Conservation (phyloP, 2,888 invertebrate species). For the Chironomus riparius region DNA sequence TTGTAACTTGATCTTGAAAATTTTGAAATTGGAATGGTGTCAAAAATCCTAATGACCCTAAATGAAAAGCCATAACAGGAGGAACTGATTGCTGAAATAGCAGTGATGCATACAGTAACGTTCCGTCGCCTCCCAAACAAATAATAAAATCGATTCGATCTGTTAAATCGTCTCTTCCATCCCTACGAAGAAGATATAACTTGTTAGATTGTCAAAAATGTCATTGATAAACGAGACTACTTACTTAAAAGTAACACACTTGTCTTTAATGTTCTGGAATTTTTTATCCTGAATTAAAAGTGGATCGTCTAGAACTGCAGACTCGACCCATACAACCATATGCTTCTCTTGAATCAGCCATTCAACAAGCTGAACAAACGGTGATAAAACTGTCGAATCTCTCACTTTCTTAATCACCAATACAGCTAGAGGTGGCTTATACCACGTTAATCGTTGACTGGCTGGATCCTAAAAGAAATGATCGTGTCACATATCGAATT, state of each 20-base stretch:
- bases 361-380: slow-evolving; percentile 84
- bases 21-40: slow-evolving; percentile 94
- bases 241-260: slow-evolving; percentile 67
- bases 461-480: slow-evolving; percentile 74
- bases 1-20: slow-evolving; percentile 88
- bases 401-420: slow-evolving; percentile 94
- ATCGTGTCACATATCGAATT: slow-evolving; percentile 47
- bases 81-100: slow-evolving; percentile 95
- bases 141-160: slow-evolving; percentile 96
- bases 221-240: slow-evolving; percentile 27
- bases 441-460: slow-evolving; percentile 93
- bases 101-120: slow-evolving; percentile 86
- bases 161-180: slow-evolving; percentile 87
- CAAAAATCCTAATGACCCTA: slow-evolving; percentile 91
- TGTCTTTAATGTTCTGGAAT: slow-evolving; percentile 68
- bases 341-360: slow-evolving; percentile 94
- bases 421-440: slow-evolving; percentile 92
- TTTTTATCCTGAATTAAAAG: slow-evolving; percentile 63
- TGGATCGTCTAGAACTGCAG: slow-evolving; percentile 79
- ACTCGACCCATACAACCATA: slow-evolving; percentile 93
- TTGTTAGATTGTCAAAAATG: neutral
- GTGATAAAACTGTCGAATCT: slow-evolving; percentile 78
- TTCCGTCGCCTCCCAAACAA: slow-evolving; percentile 95
- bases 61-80: slow-evolving; percentile 96
- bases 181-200: slow-evolving; percentile 45